Evolutionary conservation across 1,140 invertebrate species (phyloP).

Genomic region (Lanistes nyassanus): DNA sequence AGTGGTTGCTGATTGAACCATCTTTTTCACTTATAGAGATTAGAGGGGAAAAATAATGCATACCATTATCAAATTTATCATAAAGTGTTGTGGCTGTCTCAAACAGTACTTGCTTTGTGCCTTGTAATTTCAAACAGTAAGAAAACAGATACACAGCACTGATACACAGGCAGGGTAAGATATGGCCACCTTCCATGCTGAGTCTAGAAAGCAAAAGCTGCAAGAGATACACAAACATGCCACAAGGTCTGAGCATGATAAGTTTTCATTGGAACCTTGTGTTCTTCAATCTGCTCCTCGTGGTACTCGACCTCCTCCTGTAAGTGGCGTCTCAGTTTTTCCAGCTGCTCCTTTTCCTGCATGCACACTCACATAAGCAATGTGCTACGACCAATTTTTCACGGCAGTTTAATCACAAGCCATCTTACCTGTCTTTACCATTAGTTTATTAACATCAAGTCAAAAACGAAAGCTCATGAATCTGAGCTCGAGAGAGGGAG

Average conservation of each 20-base stretch:
- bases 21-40: no score
- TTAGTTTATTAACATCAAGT: no score
- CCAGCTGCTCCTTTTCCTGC: slow-evolving; percentile 33
- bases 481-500: no score
- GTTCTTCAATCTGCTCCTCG: slow-evolving; percentile 36
- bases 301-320: slow-evolving; percentile 33
- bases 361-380: neutral
- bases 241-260: neutral
- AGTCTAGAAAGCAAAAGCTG: neutral
- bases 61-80: neutral
- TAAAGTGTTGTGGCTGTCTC: neutral
- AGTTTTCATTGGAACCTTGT: slow-evolving; percentile 23
- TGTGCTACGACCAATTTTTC: no score
- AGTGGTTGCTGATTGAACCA: no score
- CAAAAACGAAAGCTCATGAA: no score
- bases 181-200: neutral
- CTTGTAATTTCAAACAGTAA: neutral
- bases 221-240: neutral
- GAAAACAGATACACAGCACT: neutral
- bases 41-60: neutral
- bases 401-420: no score
- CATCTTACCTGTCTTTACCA: no score
- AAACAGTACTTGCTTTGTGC: neutral
- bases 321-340: slow-evolving; percentile 26
- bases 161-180: neutral